Percentiles rank a stretch among this genome's conserved stretches.
Conservation (phyloP, 2,113 vertebrate genomes). For the Edolisoma coerulescens region DNA sequence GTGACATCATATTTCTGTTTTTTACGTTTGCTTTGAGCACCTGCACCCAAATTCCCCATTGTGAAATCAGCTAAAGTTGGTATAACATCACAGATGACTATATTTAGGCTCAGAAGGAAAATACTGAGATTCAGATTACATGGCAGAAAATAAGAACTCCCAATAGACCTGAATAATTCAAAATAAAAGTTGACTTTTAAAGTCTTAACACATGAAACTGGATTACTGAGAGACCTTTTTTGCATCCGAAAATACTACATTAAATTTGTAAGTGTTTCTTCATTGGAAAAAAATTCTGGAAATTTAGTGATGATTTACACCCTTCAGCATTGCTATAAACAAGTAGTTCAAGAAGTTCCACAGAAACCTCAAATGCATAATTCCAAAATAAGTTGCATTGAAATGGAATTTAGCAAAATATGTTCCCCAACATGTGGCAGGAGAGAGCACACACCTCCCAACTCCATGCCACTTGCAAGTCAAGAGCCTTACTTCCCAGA, state of each 20-base stretch:
- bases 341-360: not conserved
- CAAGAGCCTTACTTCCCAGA: not conserved
- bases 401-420: slow-evolving; percentile 3
- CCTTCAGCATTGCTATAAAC: not conserved
- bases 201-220: not conserved
- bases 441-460: not conserved
- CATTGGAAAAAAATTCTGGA: not conserved
- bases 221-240: not conserved
- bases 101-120: not conserved
- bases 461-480: fast-evolving
- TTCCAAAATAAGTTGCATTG: not conserved
- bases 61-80: not conserved
- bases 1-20: not conserved
- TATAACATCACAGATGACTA: slow-evolving; percentile 25
- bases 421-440: not conserved
- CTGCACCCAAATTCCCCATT: not conserved
- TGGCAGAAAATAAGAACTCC: not conserved
- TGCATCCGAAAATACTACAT: not conserved
- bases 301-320: not conserved
- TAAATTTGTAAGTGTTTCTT: not conserved
- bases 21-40: not conserved
- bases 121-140: not conserved
- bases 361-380: not conserved
- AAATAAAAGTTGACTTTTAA: not conserved
- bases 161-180: not conserved